phyloP scores from a whole-genome alignment of 2,797 vertebrate species.

The Darevskia nairensis region DNA sequence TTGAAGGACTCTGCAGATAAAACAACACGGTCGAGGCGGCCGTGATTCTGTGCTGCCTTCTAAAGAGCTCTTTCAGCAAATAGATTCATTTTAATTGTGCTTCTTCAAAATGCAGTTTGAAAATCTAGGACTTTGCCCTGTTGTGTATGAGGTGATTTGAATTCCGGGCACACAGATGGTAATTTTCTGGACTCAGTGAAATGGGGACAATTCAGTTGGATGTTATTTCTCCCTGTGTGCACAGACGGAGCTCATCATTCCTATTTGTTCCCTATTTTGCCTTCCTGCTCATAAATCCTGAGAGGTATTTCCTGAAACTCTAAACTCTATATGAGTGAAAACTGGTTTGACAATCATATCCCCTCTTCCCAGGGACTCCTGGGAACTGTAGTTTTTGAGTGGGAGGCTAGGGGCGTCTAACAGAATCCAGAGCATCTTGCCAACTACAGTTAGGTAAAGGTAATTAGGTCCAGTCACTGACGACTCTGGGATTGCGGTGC shows the following conservation, averaged over 20 bases:
- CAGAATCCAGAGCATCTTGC: no score
- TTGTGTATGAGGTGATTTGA: not conserved
- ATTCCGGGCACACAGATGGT: not conserved
- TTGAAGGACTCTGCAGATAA: not conserved
- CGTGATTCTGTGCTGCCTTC: not conserved
- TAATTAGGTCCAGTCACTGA: no score
- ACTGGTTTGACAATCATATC: no score
- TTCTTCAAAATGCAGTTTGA: not conserved
- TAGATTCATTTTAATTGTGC: not conserved
- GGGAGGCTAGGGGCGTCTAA: no score
- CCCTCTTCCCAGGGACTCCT: not conserved
- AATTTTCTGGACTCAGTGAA: not conserved
- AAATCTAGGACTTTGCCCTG: not conserved
- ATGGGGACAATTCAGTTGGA: no score
- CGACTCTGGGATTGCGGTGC: no score
- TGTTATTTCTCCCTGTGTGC: no score
- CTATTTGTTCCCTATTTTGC: not conserved
- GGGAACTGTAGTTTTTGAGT: not conserved
- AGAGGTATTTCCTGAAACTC: not conserved
- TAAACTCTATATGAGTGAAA: not conserved
- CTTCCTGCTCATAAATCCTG: not conserved
- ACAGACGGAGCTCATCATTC: not conserved
- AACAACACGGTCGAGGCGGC: not conserved
- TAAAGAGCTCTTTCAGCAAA: not conserved
- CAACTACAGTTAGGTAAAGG: not conserved